Conservation (phyloP, 2,888 invertebrate species). For the Drosophila stalkeri region DNA sequence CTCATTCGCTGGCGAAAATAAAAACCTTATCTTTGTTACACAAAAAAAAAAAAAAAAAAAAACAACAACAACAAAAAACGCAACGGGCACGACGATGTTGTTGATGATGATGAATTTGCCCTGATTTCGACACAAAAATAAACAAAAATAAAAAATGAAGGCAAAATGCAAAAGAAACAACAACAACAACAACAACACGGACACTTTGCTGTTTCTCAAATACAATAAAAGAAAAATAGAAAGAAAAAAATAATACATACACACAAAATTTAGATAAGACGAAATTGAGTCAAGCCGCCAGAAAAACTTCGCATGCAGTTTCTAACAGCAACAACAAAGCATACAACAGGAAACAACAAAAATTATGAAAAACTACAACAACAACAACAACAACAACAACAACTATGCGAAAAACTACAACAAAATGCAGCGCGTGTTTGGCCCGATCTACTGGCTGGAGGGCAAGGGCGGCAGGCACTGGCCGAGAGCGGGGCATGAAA, state of each 20-base stretch:
- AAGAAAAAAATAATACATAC: too few species aligned
- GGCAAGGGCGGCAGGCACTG: slow-evolving; percentile 1
- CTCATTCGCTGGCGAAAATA: slow-evolving; percentile 68
- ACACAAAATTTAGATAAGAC: slow-evolving; percentile 75
- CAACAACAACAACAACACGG: slow-evolving; percentile 36
- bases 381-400: slow-evolving; percentile 31
- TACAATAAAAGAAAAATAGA: slow-evolving; percentile 22
- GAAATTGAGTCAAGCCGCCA: slow-evolving; percentile 77
- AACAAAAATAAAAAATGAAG: slow-evolving; percentile 61
- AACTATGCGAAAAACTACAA: slow-evolving; percentile 9
- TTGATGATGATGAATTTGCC: slow-evolving; percentile 84
- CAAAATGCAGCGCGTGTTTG: slow-evolving; percentile 76
- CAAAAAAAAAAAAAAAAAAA: slow-evolving; percentile 64
- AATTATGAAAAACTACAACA: slow-evolving; percentile 52
- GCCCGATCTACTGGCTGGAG: slow-evolving; percentile 54
- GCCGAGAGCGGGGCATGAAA: slow-evolving; percentile 46
- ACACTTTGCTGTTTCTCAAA: slow-evolving; percentile 37
- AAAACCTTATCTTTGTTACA: slow-evolving; percentile 80
- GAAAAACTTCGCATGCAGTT: slow-evolving; percentile 64
- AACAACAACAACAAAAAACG: too few species aligned
- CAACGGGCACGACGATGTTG: slow-evolving; percentile 75
- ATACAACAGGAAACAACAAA: slow-evolving; percentile 36
- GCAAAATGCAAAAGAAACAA: slow-evolving; percentile 26
- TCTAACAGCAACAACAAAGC: slow-evolving; percentile 35
- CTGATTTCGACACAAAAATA: slow-evolving; percentile 83